Conservation (phyloP, 2,888 invertebrate genomes). For the Pollenia labialis region DNA sequence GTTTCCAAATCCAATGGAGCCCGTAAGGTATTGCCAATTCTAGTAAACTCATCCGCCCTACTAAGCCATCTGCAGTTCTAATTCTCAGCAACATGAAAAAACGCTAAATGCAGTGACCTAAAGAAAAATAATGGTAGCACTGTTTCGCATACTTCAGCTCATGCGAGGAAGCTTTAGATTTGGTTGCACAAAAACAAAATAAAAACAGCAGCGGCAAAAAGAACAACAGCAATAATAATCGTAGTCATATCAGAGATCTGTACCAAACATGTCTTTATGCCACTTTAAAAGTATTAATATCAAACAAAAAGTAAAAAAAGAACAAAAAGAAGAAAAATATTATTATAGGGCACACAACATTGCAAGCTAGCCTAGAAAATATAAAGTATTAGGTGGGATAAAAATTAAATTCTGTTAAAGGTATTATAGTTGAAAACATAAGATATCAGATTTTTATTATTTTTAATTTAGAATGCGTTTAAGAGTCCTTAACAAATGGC, state of each 20-base stretch:
- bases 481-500: too few species aligned
- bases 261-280: slow-evolving; percentile 69
- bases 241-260: slow-evolving; percentile 44
- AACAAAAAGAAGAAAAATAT: slow-evolving; percentile 33
- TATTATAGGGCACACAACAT: slow-evolving; percentile 8
- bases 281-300: slow-evolving; percentile 69
- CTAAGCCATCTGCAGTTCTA: too few species aligned
- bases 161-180: slow-evolving; percentile 42
- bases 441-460: too few species aligned
- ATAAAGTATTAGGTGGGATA: neutral
- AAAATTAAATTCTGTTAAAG: neutral
- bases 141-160: neutral
- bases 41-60: too few species aligned
- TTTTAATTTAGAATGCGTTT: too few species aligned
- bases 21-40: too few species aligned
- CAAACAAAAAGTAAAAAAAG: slow-evolving; percentile 18
- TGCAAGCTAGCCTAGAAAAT: neutral
- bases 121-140: too few species aligned
- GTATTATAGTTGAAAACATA: too few species aligned
- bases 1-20: too few species aligned
- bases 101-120: too few species aligned
- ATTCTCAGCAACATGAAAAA: too few species aligned
- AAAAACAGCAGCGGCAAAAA: slow-evolving; percentile 18
- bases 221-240: slow-evolving; percentile 45
- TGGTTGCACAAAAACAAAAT: slow-evolving; percentile 33